phyloP scores from a whole-genome alignment of 2,113 vertebrate genomes.

The Aix galericulata region DNA sequence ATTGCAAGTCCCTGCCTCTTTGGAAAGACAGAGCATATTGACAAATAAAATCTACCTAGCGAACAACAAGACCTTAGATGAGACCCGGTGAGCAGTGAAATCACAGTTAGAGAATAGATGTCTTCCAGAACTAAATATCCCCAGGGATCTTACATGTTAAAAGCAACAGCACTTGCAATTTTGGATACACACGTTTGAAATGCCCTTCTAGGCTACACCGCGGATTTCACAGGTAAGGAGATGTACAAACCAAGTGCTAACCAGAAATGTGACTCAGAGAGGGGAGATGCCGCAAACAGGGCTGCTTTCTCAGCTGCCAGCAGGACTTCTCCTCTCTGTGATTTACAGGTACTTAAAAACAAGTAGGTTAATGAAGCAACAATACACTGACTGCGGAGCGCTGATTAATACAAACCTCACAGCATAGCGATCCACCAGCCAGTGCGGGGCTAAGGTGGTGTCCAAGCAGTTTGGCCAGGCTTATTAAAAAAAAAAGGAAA shows the following conservation, averaged over 20 bases:
- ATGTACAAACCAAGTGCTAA: neutral
- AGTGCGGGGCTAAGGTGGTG: neutral
- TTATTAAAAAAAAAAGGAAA: neutral
- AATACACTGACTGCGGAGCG: slow-evolving; percentile 32
- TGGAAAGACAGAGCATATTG: neutral
- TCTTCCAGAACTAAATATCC: slow-evolving; percentile 58
- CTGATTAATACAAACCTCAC: slow-evolving; percentile 63
- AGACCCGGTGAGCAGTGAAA: slow-evolving; percentile 42
- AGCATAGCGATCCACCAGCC: slow-evolving; percentile 21
- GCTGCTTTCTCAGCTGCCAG: slow-evolving; percentile 57
- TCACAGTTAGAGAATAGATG: slow-evolving; percentile 40
- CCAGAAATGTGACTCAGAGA: neutral
- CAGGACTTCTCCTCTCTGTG: slow-evolving; percentile 58
- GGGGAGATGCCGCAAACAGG: slow-evolving; percentile 23
- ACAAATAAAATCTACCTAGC: slow-evolving; percentile 50
- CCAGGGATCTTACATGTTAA: slow-evolving; percentile 40
- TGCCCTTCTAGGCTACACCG: neutral
- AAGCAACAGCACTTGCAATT: slow-evolving; percentile 49
- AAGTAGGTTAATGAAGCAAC: slow-evolving; percentile 73
- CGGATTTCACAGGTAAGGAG: neutral
- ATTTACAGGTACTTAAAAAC: slow-evolving; percentile 69
- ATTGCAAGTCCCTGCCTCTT: slow-evolving; percentile 4
- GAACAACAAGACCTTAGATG: slow-evolving; percentile 34
- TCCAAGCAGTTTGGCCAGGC: neutral
- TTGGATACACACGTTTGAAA: slow-evolving; percentile 37